These are phyloP conservation scores for Trissonchulus latispiculum DNA, from an alignment of 2,888 invertebrate species.

Conservation along the genomic window DNA sequence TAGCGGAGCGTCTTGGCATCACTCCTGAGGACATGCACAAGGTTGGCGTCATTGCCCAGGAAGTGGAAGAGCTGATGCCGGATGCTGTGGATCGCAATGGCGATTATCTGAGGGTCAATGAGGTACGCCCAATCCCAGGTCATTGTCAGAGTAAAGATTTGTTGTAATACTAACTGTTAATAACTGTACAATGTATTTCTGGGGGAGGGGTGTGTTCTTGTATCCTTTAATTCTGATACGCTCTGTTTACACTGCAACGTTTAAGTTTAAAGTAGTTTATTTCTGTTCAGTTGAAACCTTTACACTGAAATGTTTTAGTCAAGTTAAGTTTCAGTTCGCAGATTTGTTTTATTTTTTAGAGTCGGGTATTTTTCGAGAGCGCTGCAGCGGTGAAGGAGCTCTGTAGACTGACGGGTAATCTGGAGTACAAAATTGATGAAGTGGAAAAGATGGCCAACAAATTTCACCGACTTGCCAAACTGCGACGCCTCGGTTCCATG, in stretches of 20 bases:
- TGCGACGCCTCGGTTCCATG: constrained; percentile 64
- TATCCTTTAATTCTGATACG: too few species aligned
- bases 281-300: too few species aligned
- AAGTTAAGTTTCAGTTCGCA: too few species aligned
- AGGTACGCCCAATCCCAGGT: too few species aligned
- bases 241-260: too few species aligned
- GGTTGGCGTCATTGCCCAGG: constrained; percentile 92
- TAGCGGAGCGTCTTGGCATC: constrained; percentile 73
- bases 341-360: constrained; percentile 52
- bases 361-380: constrained; percentile 96
- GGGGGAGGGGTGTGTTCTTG: too few species aligned
- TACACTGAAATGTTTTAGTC: background rate
- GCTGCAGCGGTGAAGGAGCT: constrained; percentile 94
- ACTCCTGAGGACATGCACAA: constrained; percentile 58
- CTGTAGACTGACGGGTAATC: constrained; percentile 84
- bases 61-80: constrained; percentile 74
- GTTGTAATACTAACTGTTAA: too few species aligned
- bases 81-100: constrained; percentile 85
- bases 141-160: too few species aligned
- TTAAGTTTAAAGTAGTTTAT: too few species aligned
- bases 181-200: too few species aligned
- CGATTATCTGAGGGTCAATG: constrained; percentile 92
- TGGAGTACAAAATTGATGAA: constrained; percentile 86
- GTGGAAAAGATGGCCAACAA: constrained; percentile 58
- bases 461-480: constrained; percentile 48